These are phyloP conservation scores for Bombylius major DNA, from an alignment of 2,888 invertebrate species.

Conservation along the genomic window DNA sequence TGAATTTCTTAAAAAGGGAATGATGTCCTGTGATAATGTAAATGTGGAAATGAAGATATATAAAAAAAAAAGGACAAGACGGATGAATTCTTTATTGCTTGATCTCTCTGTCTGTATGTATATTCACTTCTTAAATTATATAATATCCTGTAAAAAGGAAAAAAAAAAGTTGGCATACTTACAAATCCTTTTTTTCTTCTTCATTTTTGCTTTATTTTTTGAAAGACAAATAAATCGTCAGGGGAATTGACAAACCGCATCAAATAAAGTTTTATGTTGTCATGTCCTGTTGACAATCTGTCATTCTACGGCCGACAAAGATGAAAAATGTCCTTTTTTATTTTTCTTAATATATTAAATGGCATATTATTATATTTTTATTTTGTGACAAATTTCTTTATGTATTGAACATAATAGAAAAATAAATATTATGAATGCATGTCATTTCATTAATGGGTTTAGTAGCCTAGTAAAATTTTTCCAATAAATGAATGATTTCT, in stretches of 20 bases:
- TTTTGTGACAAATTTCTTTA: background rate
- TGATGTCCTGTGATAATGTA: too few relatives aligned
- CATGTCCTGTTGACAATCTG: conserved; percentile 15
- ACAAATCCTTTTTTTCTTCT: background rate
- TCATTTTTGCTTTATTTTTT: conserved; percentile 2
- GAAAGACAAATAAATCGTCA: conserved; percentile 11
- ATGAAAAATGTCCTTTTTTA: background rate
- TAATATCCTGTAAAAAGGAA: background rate
- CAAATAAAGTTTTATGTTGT: conserved; percentile 11
- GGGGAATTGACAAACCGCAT: conserved; percentile 10
- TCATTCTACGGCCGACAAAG: conserved; percentile 7
- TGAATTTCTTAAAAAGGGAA: too few relatives aligned
- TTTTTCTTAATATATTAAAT: background rate
- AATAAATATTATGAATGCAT: background rate
- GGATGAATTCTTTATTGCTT: too few relatives aligned
- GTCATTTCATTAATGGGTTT: too few relatives aligned
- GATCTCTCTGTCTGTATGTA: too few relatives aligned
- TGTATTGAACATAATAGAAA: background rate
- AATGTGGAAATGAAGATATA: too few relatives aligned
- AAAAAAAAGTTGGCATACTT: too few relatives aligned
- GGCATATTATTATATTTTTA: background rate
- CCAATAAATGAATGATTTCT: background rate
- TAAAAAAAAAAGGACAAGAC: too few relatives aligned
- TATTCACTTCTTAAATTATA: too few relatives aligned
- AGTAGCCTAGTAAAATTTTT: too few relatives aligned